These are phyloP conservation scores for Idaea straminata DNA, from an alignment of 2,888 invertebrate genomes.

Conservation along the genomic window DNA sequence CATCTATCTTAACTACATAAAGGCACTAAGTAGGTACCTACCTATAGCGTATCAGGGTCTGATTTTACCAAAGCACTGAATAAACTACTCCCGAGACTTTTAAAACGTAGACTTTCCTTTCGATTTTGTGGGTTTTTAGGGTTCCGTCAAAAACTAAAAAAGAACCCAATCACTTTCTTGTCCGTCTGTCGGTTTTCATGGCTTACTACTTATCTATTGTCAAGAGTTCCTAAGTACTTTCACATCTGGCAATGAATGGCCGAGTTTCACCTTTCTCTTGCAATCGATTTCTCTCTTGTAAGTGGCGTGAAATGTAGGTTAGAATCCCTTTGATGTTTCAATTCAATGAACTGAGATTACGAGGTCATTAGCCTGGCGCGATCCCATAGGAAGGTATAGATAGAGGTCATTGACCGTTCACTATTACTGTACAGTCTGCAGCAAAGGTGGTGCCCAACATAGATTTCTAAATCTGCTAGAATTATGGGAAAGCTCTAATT, in stretches of 20 bases:
- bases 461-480: too few relatives aligned
- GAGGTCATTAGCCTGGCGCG: background rate
- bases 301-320: background rate
- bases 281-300: slow-evolving; percentile 7
- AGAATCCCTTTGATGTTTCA: background rate
- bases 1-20: background rate
- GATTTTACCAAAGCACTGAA: too few relatives aligned
- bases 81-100: too few relatives aligned
- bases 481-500: too few relatives aligned
- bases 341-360: background rate
- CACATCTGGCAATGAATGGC: slow-evolving; percentile 12
- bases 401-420: background rate
- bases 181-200: background rate
- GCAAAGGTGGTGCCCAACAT: too few relatives aligned
- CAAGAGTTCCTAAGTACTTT: background rate
- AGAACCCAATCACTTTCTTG: background rate
- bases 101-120: too few relatives aligned
- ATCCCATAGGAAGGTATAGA: background rate
- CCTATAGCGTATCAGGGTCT: background rate
- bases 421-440: too few relatives aligned
- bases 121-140: too few relatives aligned
- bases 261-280: slow-evolving; percentile 39
- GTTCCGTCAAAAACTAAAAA: too few relatives aligned
- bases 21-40: background rate
- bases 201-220: slow-evolving; percentile 2